Conservation (phyloP, 2,113 vertebrate genomes). For the Odontophorus gujanensis region DNA sequence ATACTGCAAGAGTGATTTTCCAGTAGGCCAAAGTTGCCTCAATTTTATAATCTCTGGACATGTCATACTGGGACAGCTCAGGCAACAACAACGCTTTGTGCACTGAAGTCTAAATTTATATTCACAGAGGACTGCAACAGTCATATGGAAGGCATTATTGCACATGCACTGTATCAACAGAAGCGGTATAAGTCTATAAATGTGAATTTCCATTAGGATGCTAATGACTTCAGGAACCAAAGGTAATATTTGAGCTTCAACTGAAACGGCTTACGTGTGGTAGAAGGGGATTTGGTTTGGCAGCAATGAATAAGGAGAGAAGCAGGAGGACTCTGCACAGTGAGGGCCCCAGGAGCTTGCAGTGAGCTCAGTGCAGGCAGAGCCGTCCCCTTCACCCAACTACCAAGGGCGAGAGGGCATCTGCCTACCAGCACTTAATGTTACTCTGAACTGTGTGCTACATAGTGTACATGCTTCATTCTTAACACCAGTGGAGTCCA, state of each 20-base stretch:
- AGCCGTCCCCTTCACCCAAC: background rate
- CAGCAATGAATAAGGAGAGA: slow-evolving; percentile 10
- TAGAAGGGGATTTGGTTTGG: slow-evolving; percentile 37
- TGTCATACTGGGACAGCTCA: background rate
- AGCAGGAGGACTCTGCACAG: background rate
- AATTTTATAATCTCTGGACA: background rate
- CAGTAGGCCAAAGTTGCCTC: background rate
- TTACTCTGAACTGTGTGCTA: background rate
- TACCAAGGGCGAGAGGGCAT: rapidly evolving
- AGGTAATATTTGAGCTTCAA: slow-evolving; percentile 34
- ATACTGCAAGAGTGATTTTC: background rate
- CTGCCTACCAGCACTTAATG: background rate
- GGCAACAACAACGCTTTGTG: background rate
- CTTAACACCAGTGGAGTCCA: too few relatives aligned
- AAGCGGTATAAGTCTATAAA: slow-evolving; percentile 10
- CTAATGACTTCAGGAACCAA: slow-evolving; percentile 39
- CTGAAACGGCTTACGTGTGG: background rate
- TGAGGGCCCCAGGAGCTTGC: background rate
- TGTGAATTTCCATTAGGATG: slow-evolving; percentile 56
- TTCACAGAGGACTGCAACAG: background rate
- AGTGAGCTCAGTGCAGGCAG: background rate
- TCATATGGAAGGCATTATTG: background rate
- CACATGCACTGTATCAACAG: slow-evolving; percentile 14
- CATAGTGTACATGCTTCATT: background rate
- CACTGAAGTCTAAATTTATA: background rate